phyloP scores from a whole-genome alignment of 2,888 invertebrate genomes.

The Melieria picta region DNA sequence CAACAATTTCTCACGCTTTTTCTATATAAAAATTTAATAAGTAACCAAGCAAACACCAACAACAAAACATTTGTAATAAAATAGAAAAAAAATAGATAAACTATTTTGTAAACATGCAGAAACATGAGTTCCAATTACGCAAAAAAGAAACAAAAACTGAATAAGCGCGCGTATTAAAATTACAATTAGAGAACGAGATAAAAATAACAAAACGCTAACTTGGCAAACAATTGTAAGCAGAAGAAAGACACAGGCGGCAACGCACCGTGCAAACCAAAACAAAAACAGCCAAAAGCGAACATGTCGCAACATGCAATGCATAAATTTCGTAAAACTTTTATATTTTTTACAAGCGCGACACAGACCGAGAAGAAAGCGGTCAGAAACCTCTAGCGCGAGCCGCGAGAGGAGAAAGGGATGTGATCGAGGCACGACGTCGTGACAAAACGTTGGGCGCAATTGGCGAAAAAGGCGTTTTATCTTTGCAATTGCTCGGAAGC shows the following conservation, averaged over 20 bases:
- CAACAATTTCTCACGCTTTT: constrained; percentile 49
- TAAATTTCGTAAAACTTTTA: neutral
- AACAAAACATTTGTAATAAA: constrained; percentile 10
- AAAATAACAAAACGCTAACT: constrained; percentile 6
- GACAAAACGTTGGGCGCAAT: too few species aligned
- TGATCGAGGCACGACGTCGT: too few species aligned
- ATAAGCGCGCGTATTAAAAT: constrained; percentile 14
- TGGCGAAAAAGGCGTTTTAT: too few species aligned
- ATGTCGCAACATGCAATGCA: constrained; percentile 17
- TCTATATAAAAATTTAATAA: constrained; percentile 5
- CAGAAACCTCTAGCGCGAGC: neutral
- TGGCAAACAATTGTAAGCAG: too few species aligned
- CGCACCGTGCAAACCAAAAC: too few species aligned
- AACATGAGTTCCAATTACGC: constrained; percentile 44
- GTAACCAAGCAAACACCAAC: neutral
- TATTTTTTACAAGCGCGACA: too few species aligned
- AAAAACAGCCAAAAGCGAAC: constrained; percentile 8
- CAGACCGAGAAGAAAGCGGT: neutral
- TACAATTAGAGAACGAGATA: constrained; percentile 26
- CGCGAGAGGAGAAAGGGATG: too few species aligned
- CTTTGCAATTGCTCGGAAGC: too few species aligned
- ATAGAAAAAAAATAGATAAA: constrained; percentile 28
- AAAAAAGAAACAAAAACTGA: constrained; percentile 16
- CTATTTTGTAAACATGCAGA: constrained; percentile 44
- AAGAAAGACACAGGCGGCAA: too few species aligned